Evolutionary conservation across 2,113 vertebrate genomes (phyloP), one percentile per base, ranked within the genome.

Genomic region (Triplophysa siluroides): DNA sequence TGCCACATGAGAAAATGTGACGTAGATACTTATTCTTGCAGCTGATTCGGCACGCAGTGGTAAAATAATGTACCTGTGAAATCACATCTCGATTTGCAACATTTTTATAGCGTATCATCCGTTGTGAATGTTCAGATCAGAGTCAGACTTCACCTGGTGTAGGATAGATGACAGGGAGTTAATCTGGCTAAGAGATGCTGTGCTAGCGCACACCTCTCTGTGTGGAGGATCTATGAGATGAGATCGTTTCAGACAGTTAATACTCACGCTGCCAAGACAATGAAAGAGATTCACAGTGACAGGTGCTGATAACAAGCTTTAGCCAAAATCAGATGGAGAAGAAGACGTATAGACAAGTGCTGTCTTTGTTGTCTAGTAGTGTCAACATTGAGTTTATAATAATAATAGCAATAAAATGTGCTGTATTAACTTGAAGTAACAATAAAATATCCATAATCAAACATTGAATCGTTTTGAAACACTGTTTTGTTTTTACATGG

Each of bases 121-220:
- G 63, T 21, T 68, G 18, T 62, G 69, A 78, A 71, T 61, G 47
- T 68, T 78, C 76, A 78, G 63, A 78, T 75, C 33, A 78, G 58
- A 43, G 72, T 74, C 69, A 45, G 47, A 62, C 54, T 24, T 61
- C 67, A 69, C 77, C 78, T 62, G 58, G 72, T 63, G 38, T 61
- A 74, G 68, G 52, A 65, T 66, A 74, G 81, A 78, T 82, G 75
- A 82, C 68, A 67, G 50, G 23, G 62, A 83, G 29, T 79, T 83
- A 56, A 79, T 83, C 77, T 79, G 70, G 56, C 64, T 50, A 52
- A 78, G 76, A 66, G 61, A 61, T 38, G 54, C 8, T 24, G 33
- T 62, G 38, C 19, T 62, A 61, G n/a, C 47, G 47, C 71, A 67
- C 62, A 65, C 21, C 65, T 63, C 70, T 66, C 78, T 63, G 24